A percentile compares a stretch with the other conserved stretches of the same genome.
Evolutionary conservation across 2,113 vertebrate genomes (phyloP).

Genomic region (Furnarius figulus): DNA sequence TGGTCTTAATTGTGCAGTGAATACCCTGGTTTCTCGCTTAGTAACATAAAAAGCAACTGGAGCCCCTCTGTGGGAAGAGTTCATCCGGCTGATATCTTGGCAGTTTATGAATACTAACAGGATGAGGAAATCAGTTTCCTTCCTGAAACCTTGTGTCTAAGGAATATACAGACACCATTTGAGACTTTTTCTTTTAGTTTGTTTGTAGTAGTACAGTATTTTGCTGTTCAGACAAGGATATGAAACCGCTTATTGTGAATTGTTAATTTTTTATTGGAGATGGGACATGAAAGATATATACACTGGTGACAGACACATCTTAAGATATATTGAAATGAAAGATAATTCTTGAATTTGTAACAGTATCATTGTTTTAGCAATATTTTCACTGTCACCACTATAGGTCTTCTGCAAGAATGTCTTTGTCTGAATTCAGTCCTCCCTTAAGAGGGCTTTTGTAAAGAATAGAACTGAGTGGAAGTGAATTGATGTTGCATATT

Average conservation of each 20-base stretch:
- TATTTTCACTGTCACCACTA: neutral
- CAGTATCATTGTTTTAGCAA: neutral
- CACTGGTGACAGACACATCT: neutral
- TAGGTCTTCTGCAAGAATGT: neutral
- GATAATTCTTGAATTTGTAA: neutral
- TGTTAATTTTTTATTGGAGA: neutral
- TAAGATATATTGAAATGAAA: neutral
- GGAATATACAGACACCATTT: slow-evolving; percentile 51
- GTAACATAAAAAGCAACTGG: neutral
- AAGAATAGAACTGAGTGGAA: neutral
- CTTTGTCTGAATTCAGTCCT: neutral
- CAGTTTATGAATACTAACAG: slow-evolving; percentile 54
- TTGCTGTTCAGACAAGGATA: neutral
- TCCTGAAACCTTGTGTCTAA: slow-evolving; percentile 75
- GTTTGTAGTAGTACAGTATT: slow-evolving; percentile 12
- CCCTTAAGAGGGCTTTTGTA: neutral
- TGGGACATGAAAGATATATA: neutral
- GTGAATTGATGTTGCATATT: neutral
- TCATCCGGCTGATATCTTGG: slow-evolving; percentile 54
- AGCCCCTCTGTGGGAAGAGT: slow-evolving; percentile 49
- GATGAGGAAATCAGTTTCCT: slow-evolving; percentile 83
- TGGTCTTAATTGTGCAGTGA: neutral
- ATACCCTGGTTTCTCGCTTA: neutral
- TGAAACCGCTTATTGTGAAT: neutral
- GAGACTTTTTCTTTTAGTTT: neutral